Conservation (phyloP, 2,113 vertebrate genomes). For the Ciconia boyciana region DNA sequence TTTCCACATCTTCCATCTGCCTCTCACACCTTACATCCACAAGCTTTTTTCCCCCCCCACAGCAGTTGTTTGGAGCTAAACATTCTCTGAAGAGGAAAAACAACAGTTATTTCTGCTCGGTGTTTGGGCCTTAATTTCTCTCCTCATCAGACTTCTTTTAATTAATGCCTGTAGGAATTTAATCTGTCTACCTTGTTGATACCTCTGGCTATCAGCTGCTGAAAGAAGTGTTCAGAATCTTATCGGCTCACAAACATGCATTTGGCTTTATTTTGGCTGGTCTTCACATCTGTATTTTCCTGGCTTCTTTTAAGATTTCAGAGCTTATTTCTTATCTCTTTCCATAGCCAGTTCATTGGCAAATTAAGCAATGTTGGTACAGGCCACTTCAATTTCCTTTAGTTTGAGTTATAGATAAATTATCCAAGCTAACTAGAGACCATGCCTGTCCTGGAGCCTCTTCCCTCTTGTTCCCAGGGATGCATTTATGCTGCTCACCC, state of each 20-base stretch:
- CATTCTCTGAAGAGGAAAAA: background rate
- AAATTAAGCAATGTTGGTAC: background rate
- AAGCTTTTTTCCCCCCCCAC: background rate
- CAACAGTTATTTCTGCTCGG: background rate
- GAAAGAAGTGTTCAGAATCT: background rate
- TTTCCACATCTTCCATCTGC: background rate
- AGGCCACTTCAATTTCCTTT: background rate
- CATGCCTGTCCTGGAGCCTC: background rate
- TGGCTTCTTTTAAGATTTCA: slow-evolving; percentile 32
- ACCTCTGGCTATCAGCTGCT: slow-evolving; percentile 52
- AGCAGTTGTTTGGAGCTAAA: background rate
- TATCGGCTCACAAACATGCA: background rate
- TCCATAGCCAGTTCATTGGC: background rate
- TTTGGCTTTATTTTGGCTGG: background rate
- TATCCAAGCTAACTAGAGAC: background rate
- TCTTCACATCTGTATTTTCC: background rate
- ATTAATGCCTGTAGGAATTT: slow-evolving; percentile 63
- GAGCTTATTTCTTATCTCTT: background rate
- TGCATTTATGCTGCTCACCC: background rate
- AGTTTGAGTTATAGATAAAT: background rate
- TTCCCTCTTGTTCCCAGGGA: background rate
- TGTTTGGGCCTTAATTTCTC: slow-evolving; percentile 29
- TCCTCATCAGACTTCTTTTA: slow-evolving; percentile 42
- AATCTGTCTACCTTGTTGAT: slow-evolving; percentile 49
- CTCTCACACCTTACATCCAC: background rate